These are phyloP conservation scores for Galago senegalensis DNA, from an alignment of 2,797 vertebrate species.

Conservation along the genomic window DNA sequence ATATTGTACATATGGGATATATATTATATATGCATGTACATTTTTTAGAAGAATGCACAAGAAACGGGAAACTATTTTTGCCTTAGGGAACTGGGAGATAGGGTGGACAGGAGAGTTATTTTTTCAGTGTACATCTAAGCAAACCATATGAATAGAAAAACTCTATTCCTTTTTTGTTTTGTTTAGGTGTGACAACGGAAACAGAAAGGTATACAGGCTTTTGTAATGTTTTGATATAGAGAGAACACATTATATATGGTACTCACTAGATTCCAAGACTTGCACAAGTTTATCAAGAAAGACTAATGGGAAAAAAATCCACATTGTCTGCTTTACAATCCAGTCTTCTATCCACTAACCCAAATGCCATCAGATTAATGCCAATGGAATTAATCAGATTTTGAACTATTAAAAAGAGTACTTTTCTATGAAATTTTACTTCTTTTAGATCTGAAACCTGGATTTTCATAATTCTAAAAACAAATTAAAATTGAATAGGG, in stretches of 20 bases:
- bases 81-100: background rate
- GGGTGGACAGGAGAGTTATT: background rate
- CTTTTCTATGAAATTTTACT: slow-evolving; percentile 44
- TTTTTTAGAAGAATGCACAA: background rate
- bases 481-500: slow-evolving; percentile 35
- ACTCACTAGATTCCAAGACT: background rate
- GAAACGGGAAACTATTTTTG: slow-evolving; percentile 20
- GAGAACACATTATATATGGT: background rate
- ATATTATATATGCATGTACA: background rate
- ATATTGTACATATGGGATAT: background rate
- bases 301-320: background rate
- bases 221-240: slow-evolving; percentile 18
- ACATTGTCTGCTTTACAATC: background rate
- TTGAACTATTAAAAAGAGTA: slow-evolving; percentile 35
- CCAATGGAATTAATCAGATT: slow-evolving; percentile 23
- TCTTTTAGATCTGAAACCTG: slow-evolving; percentile 32
- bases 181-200: background rate
- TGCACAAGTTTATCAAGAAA: slow-evolving; percentile 19
- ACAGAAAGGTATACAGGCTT: background rate
- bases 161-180: background rate
- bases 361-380: slow-evolving; percentile 28
- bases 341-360: background rate
- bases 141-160: slow-evolving; percentile 40
- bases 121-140: slow-evolving; percentile 35
- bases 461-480: slow-evolving; percentile 59